Conservation (phyloP, 2,888 invertebrate genomes). For the Nasonovia ribisnigri region DNA sequence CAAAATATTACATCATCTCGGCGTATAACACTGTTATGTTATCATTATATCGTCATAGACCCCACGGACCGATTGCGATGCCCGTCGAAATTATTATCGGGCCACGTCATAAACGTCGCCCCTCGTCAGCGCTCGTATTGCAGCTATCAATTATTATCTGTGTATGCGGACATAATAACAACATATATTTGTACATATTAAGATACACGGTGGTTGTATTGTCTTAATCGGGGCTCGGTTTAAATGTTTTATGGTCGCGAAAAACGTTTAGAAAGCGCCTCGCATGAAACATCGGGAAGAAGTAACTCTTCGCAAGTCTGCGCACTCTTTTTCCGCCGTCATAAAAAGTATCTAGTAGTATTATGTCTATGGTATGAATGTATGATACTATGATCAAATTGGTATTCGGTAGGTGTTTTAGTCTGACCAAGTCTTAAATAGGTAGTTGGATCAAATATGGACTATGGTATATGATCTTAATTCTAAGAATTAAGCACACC, state of each 20-base stretch:
- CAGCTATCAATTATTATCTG: background rate
- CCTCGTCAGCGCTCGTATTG: background rate
- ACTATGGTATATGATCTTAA: no score
- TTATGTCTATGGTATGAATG: no score
- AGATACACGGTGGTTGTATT: background rate
- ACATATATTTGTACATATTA: background rate
- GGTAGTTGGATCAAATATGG: no score
- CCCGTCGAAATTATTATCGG: background rate
- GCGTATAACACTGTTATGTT: no score
- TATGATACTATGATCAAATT: no score
- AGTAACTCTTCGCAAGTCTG: no score
- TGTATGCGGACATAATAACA: background rate
- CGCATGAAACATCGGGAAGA: background rate
- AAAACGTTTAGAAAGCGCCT: background rate
- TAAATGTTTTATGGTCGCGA: background rate
- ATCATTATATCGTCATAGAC: background rate
- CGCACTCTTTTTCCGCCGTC: background rate
- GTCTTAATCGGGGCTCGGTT: background rate
- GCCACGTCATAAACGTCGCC: background rate
- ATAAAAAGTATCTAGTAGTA: no score
- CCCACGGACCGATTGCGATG: background rate
- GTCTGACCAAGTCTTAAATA: no score
- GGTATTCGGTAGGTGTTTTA: no score
- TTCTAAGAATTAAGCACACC: no score
- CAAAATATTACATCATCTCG: background rate